Evolutionary conservation across 2,888 invertebrate species (phyloP), one percentile per base, ranked within the genome.

Genomic region (Prionchulus punctatus): DNA sequence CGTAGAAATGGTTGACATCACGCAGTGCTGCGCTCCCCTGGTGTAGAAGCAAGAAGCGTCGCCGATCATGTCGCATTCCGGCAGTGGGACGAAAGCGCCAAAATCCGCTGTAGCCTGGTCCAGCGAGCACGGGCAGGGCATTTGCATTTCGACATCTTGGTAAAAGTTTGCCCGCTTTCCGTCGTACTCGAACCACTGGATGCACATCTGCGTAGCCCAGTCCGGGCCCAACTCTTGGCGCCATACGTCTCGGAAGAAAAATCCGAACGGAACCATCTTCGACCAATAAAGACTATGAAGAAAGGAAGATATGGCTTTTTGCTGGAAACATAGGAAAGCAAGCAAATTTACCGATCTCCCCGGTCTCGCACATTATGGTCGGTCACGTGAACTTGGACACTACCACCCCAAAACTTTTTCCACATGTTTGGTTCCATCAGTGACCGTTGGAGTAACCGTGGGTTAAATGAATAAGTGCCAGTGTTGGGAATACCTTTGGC

Each of bases 201-300:
- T 83, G 71, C 94, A 94, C 66, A 86, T 78, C 1, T 79, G 73
- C 58, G 81, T 79, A 0, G 86, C 79, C 92, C 92, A 94, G 55
- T 81, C 79, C 2, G 71, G 70, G 0, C 91, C 91, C 63, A 83
- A 80, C 47, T 79, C 70, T 25, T 81, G 76, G 69, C 85, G 82
- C 89, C 89, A 91, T 71, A 90, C 89, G 0, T 83, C 81, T 0
- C 79, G 80, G 69, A 90, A 89, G 71, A 90, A 91, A 90, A 90
- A 91, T 1, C 79, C 88, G 2, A 91, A 73, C 1, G 91, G 90
- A 61, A 91, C 83, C 0, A 90, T 89, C 57, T 83, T 80, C 67
- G 87, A 87, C 90, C 90, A 91, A 4, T 90, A 76, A 0, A 83
- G 77, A 1, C 79, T 79, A 58, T 18, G 36, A 36, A 36, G 18